Base-by-base conservation (phyloP, 2,797 vertebrate genomes). In the Microctenopoma stevenorrisi region DNA sequence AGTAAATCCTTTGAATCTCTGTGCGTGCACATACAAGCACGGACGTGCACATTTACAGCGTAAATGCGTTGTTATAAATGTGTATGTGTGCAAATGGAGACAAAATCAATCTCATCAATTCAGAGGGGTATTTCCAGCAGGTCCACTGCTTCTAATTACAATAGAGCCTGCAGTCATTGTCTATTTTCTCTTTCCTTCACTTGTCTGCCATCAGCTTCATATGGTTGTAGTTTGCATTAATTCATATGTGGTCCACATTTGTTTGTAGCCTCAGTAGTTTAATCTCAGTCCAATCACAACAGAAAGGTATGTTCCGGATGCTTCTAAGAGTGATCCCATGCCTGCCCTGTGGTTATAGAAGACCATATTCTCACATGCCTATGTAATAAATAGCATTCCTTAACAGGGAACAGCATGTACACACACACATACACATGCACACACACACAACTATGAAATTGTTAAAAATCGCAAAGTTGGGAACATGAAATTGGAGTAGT, bases 191-290 rank as follows among this genome's bases (percentile, higher is more conserved):
- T 78, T 85, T 79, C 85, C 89, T 87, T 89, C 68, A 69, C 81
- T 84, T 48, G 71, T 78, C 79, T 88, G 80, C 86, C 86, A 78
- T 88, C 67, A 75, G 74, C 63, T 69, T 92, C 91, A 93, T 88
- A 86, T 92, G 91, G 91, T 90, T 91, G 84, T 46, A 90, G 80
- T 92, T 93, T 91, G 86, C 90, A 86, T 92, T 89, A 64, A 90
- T 90, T 92, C 86, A 86, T 88, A 92, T 83, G 88, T 75, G 83
- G 79, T 78, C 74, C 82, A 84, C 84, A 80, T 89, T 88, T 89
- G 84, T 88, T 87, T 84, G 83, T 64, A 81, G 79, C 86, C 81
- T 81, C 61, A 72, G 83, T 81, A 86, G 87, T 88, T 87, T 91
- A 86, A 90, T 90, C 85, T 86, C 68, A 78, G 76, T 72, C 75